Percentiles rank a stretch among this genome's conserved stretches.
phyloP scores from a whole-genome alignment of 2,113 vertebrate genomes.

The Tragelaphus imberbis region DNA sequence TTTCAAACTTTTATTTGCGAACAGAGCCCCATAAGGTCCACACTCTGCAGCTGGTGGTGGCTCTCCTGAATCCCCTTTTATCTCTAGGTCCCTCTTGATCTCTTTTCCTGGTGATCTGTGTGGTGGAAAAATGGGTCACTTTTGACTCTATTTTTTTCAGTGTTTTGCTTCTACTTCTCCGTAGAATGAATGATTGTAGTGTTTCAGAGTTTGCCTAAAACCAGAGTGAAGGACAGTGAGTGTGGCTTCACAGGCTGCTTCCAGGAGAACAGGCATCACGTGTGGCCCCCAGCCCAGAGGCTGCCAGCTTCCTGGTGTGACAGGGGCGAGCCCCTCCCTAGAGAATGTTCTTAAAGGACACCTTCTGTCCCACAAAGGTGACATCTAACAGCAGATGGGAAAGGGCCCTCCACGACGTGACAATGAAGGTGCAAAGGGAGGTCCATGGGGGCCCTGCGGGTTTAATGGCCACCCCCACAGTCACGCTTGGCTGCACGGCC shows the following conservation, averaged over 20 bases:
- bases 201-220: not conserved
- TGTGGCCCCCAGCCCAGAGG: not conserved
- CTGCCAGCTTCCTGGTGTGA: not conserved
- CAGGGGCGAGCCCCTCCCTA: fast-evolving
- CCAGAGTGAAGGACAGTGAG: not conserved
- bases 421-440: no score
- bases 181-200: not conserved
- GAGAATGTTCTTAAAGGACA: not conserved
- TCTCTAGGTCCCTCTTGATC: no score
- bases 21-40: not conserved
- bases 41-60: fast-evolving
- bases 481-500: not conserved
- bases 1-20: not conserved
- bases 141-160: no score
- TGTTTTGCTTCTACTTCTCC: not conserved
- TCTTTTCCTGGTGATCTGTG: not conserved
- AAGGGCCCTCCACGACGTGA: not conserved
- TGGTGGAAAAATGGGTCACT: not conserved
- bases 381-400: not conserved
- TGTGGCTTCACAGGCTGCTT: not conserved
- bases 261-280: fast-evolving
- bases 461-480: not conserved
- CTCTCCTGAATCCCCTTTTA: not conserved
- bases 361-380: not conserved
- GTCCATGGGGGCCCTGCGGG: not conserved